These are phyloP conservation scores for Oasisia sp. DNA, from an alignment of 2,888 invertebrate genomes.

Conservation along the genomic window DNA sequence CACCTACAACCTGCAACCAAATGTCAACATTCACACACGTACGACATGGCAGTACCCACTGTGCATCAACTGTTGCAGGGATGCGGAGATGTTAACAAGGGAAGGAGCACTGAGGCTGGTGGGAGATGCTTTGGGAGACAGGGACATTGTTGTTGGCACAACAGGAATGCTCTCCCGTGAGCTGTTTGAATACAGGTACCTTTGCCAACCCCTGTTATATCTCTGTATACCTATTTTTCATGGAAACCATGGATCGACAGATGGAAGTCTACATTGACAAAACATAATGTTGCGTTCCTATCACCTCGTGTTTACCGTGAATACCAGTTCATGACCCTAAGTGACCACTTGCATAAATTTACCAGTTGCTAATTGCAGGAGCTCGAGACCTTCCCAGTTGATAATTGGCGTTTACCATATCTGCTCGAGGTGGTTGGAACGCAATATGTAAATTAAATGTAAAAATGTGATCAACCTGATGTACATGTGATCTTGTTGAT, in stretches of 20 bases:
- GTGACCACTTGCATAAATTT: too few relatives aligned
- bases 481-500: too few relatives aligned
- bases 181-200: constrained; percentile 65
- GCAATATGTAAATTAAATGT: too few relatives aligned
- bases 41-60: neutral
- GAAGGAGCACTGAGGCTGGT: constrained; percentile 63
- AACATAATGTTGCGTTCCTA: too few relatives aligned
- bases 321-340: too few relatives aligned
- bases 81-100: constrained; percentile 50
- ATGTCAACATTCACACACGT: neutral
- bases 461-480: too few relatives aligned
- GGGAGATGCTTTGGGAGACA: constrained; percentile 56
- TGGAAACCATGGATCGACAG: neutral
- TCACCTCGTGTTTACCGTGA: too few relatives aligned
- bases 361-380: too few relatives aligned
- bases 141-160: constrained; percentile 65
- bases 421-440: too few relatives aligned
- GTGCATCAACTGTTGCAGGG: neutral
- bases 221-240: neutral
- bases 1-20: neutral
- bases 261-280: too few relatives aligned
- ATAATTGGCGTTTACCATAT: too few relatives aligned
- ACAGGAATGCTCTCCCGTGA: constrained; percentile 68
- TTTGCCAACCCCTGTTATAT: neutral
- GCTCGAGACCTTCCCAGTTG: too few relatives aligned